Evolutionary conservation across 53 echinoderm and acorn worm species (phyloP).

Genomic region (Mesocentrotus franciscanus): DNA sequence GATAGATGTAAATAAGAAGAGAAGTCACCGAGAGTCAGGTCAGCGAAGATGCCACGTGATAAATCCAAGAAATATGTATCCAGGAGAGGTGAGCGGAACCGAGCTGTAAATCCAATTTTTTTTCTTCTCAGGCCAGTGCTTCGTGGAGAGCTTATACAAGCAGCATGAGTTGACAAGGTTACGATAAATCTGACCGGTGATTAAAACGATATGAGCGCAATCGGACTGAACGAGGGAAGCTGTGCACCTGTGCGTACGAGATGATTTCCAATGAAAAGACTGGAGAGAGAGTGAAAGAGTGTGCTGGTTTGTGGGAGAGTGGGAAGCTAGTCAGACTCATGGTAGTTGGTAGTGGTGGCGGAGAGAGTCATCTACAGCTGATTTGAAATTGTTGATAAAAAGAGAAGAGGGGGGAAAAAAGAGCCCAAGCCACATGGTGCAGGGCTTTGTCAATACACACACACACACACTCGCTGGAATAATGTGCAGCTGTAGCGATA

Average conservation of each 20-base stretch:
- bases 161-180: conserved; percentile 63
- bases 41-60: conserved; percentile 35
- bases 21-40: background rate
- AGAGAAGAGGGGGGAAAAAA: conserved; percentile 10
- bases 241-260: conserved; percentile 58
- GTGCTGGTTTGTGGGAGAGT: conserved; percentile 33
- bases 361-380: conserved; percentile 62
- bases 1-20: background rate
- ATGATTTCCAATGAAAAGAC: conserved; percentile 13
- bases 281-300: conserved; percentile 38
- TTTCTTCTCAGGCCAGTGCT: conserved; percentile 32
- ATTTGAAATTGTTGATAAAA: conserved; percentile 59
- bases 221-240: conserved; percentile 45
- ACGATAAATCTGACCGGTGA: conserved; percentile 59
- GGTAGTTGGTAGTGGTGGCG: conserved; percentile 28
- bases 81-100: conserved; percentile 25
- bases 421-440: conserved; percentile 27
- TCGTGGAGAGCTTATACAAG: conserved; percentile 42
- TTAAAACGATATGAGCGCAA: conserved; percentile 67
- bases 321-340: conserved; percentile 34
- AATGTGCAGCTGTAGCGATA: conserved; percentile 2
- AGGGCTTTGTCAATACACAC: conserved; percentile 37
- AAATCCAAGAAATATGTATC: conserved; percentile 67
- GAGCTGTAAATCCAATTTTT: conserved; percentile 49
- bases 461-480: conserved; percentile 27